Evolutionary conservation across 2,888 invertebrate species (phyloP).

Genomic region (Chrysodeixis includens): DNA sequence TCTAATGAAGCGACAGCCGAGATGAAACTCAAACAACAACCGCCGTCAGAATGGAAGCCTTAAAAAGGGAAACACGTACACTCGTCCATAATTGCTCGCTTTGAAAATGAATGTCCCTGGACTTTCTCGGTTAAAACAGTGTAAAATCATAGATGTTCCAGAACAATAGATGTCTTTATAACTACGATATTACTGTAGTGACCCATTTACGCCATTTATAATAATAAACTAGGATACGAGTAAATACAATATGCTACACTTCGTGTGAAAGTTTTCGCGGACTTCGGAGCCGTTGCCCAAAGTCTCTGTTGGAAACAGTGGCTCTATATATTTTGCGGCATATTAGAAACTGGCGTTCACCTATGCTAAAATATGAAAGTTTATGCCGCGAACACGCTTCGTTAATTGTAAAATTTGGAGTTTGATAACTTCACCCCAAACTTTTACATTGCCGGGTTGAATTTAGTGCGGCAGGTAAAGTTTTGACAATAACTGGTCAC

Average conservation of each 20-base stretch:
- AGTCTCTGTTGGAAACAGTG: constrained; percentile 72
- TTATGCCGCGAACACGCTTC: constrained; percentile 68
- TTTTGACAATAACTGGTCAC: constrained; percentile 71
- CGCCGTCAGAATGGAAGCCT: constrained; percentile 26
- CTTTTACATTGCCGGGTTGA: constrained; percentile 56
- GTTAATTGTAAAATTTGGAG: constrained; percentile 82
- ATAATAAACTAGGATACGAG: constrained; percentile 22
- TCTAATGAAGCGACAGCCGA: constrained; percentile 58
- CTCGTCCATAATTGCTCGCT: constrained; percentile 37
- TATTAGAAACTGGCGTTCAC: constrained; percentile 78
- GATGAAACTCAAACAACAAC: constrained; percentile 41
- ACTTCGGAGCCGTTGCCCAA: constrained; percentile 60
- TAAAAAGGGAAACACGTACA: constrained; percentile 38
- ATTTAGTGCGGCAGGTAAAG: constrained; percentile 64
- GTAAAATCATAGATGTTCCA: background rate
- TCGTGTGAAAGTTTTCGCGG: constrained; percentile 53
- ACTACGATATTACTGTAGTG: constrained; percentile 14
- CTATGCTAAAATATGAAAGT: constrained; percentile 79
- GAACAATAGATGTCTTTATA: constrained; percentile 11
- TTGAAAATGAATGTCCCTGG: constrained; percentile 13
- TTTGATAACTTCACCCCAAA: constrained; percentile 74
- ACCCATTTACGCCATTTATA: constrained; percentile 22
- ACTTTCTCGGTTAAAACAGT: constrained; percentile 11
- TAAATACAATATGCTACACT: constrained; percentile 41
- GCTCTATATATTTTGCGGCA: constrained; percentile 75